Evolutionary conservation across 2,113 vertebrate genomes (phyloP).

Genomic region (Lepidothrix coronata): DNA sequence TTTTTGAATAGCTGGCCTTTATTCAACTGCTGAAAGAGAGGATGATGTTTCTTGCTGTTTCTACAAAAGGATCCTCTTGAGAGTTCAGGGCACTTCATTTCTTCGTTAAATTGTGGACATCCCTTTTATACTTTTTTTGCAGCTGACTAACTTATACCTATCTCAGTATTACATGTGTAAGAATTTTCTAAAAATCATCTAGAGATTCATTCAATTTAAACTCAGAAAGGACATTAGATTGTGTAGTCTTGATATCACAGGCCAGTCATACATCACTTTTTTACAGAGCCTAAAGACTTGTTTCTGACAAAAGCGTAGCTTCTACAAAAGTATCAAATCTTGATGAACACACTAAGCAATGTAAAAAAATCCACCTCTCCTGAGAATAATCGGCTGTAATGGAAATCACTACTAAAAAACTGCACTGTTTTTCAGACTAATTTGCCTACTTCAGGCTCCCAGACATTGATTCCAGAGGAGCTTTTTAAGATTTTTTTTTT

Average conservation of each 20-base stretch:
- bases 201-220: neutral
- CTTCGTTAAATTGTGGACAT: neutral
- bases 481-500: neutral
- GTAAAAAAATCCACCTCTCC: neutral
- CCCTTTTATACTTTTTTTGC: neutral
- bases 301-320: neutral
- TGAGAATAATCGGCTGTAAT: neutral
- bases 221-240: neutral
- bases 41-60: neutral
- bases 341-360: neutral
- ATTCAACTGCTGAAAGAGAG: neutral
- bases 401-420: neutral
- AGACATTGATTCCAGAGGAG: neutral
- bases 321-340: neutral
- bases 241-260: neutral
- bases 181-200: neutral
- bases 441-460: neutral
- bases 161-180: neutral
- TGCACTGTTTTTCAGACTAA: neutral
- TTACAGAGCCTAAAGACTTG: neutral
- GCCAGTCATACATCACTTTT: neutral
- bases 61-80: neutral
- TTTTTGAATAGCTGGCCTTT: neutral
- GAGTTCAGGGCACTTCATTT: neutral
- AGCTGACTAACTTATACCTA: fast-evolving